Evolutionary conservation across 2,888 invertebrate genomes (phyloP).

Genomic region (Halictus ligatus): DNA sequence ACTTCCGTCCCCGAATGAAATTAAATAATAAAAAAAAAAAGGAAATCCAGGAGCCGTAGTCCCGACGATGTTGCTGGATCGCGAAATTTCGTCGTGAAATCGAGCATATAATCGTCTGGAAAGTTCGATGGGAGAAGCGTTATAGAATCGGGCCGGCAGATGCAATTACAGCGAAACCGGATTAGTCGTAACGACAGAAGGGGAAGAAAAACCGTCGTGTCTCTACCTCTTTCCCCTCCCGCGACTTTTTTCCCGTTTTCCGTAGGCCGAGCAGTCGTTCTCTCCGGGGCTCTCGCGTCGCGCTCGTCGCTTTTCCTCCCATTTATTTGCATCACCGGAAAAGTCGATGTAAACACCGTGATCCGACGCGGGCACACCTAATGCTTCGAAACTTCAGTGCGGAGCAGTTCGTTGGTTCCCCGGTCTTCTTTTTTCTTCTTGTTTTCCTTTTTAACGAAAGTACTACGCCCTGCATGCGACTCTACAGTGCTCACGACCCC

Average conservation of each 20-base stretch:
- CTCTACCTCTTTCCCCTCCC: not conserved
- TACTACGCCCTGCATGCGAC: slow-evolving; percentile 10
- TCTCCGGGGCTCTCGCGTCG: not conserved
- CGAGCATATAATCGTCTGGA: slow-evolving; percentile 24
- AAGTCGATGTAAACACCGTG: slow-evolving; percentile 7
- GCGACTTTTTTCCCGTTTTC: not conserved
- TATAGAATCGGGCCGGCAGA: slow-evolving; percentile 14
- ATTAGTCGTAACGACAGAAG: slow-evolving; percentile 52
- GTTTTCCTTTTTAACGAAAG: not conserved
- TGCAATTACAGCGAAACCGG: slow-evolving; percentile 46
- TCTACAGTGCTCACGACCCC: not conserved
- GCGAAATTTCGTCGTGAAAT: not conserved
- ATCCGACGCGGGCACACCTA: not conserved
- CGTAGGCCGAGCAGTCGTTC: not conserved
- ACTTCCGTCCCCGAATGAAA: not conserved
- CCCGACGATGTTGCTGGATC: not conserved
- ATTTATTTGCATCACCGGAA: slow-evolving; percentile 5
- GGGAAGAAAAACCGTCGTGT: slow-evolving; percentile 15
- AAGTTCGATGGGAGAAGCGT: slow-evolving; percentile 30
- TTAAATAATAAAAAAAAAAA: not conserved
- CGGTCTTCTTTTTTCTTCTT: too few relatives aligned
- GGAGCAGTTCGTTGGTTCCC: slow-evolving; percentile 4
- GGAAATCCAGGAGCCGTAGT: not conserved
- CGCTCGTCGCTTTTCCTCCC: not conserved
- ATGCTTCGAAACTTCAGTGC: not conserved